Evolutionary conservation across 2,113 vertebrate species (phyloP).

Genomic region (Euleptes europaea): DNA sequence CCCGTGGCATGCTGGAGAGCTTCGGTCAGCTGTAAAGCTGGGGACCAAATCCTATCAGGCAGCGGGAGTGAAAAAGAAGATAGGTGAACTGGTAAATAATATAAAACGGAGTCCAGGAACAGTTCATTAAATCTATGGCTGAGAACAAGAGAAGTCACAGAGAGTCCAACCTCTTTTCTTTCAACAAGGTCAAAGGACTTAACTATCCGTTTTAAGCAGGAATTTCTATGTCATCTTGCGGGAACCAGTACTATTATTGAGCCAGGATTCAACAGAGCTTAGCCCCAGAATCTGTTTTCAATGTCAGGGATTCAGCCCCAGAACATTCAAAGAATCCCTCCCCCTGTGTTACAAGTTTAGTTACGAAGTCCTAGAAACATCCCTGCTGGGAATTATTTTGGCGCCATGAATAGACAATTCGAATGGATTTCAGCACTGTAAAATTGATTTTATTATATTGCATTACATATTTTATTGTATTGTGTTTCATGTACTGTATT

Average conservation of each 20-base stretch:
- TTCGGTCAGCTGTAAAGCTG: constrained; percentile 41
- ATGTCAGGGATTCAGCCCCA: neutral
- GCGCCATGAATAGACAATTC: no score
- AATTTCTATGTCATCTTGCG: neutral
- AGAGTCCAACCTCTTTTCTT: neutral
- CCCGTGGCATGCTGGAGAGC: constrained; percentile 53
- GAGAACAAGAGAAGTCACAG: neutral
- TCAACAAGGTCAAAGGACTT: constrained; percentile 5
- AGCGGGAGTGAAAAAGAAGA: neutral
- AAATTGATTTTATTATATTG: no score
- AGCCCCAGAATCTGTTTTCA: neutral
- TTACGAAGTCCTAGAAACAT: no score
- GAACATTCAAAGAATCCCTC: neutral
- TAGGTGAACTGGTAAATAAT: constrained; percentile 43
- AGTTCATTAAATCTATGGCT: constrained; percentile 15
- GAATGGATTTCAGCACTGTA: no score
- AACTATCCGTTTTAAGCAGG: neutral
- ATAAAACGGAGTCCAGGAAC: constrained; percentile 28
- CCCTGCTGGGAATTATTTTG: no score
- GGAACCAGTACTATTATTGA: neutral
- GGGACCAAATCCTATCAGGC: constrained; percentile 25
- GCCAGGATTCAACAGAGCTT: neutral
- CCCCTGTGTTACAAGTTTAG: no score
- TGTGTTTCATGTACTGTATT: no score
- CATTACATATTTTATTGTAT: no score